Evolutionary conservation across 2,113 vertebrate species (phyloP).

Genomic region (Baryphthengus martii): DNA sequence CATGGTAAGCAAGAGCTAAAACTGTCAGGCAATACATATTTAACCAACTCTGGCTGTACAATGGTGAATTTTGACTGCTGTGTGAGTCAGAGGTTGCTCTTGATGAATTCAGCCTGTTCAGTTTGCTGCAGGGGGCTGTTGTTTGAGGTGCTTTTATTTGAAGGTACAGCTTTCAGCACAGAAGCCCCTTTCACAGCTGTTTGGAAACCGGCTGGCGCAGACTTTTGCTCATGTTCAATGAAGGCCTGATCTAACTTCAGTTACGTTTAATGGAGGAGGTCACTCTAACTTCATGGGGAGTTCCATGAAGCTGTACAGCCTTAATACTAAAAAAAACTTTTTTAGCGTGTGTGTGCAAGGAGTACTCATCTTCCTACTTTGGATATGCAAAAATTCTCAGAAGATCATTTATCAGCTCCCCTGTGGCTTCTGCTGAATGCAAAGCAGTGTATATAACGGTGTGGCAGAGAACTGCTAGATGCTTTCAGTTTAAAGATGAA

Average conservation of each 20-base stretch:
- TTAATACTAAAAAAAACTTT: background rate
- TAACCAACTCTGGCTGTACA: background rate
- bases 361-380: background rate
- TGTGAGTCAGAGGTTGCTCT: background rate
- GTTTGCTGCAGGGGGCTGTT: background rate
- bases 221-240: background rate
- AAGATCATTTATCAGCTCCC: background rate
- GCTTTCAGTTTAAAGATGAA: background rate
- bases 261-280: background rate
- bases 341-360: accelerated
- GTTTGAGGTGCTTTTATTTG: background rate
- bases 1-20: background rate
- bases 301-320: background rate
- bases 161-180: background rate
- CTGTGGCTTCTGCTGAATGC: background rate
- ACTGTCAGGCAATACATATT: background rate
- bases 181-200: background rate
- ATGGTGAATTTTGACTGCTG: background rate
- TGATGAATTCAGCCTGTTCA: background rate
- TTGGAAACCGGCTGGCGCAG: background rate
- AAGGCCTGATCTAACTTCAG: background rate
- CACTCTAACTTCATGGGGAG: background rate
- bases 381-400: background rate
- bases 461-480: background rate
- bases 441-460: background rate